A percentile compares a stretch with the other conserved stretches of the same genome.
Evolutionary conservation across 2,888 invertebrate genomes (phyloP).

Genomic region (Rhimphoctona megacephalus): DNA sequence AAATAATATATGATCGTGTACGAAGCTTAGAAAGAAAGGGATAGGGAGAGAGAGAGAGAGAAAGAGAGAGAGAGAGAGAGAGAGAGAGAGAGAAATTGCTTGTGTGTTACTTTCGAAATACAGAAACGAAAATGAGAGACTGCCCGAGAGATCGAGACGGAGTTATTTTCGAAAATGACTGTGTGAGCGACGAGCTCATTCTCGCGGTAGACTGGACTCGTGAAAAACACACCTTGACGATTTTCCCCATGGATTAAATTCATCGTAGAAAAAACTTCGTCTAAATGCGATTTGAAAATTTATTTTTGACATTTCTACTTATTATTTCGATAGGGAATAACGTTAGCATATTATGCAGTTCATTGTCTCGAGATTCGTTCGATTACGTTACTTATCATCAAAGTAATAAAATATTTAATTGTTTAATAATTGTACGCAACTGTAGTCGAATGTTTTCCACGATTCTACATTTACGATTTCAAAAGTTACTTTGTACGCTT

Average conservation of each 20-base stretch:
- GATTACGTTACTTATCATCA: neutral
- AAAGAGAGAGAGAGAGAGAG: neutral
- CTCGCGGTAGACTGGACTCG: slow-evolving; percentile 39
- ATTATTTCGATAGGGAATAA: neutral
- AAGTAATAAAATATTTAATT: neutral
- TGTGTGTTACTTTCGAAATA: slow-evolving; percentile 57
- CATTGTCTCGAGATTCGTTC: neutral
- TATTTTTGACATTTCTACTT: neutral
- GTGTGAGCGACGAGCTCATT: slow-evolving; percentile 44
- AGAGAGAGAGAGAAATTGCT: slow-evolving; percentile 20
- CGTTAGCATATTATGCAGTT: too few species aligned
- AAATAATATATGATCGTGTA: slow-evolving; percentile 62
- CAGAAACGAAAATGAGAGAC: slow-evolving; percentile 56
- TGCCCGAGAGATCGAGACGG: slow-evolving; percentile 53
- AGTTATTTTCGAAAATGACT: slow-evolving; percentile 74
- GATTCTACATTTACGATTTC: neutral
- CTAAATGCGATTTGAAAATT: neutral
- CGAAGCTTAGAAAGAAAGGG: slow-evolving; percentile 11
- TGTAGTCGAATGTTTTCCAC: neutral
- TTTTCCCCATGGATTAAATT: slow-evolving; percentile 19
- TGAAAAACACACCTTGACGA: slow-evolving; percentile 48
- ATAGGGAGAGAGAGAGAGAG: slow-evolving; percentile 23
- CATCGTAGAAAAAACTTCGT: neutral
- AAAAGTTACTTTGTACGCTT: neutral
- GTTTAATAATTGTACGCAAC: neutral